Base-by-base conservation (phyloP, 2,797 vertebrate species). In the Buceros bicornis region DNA sequence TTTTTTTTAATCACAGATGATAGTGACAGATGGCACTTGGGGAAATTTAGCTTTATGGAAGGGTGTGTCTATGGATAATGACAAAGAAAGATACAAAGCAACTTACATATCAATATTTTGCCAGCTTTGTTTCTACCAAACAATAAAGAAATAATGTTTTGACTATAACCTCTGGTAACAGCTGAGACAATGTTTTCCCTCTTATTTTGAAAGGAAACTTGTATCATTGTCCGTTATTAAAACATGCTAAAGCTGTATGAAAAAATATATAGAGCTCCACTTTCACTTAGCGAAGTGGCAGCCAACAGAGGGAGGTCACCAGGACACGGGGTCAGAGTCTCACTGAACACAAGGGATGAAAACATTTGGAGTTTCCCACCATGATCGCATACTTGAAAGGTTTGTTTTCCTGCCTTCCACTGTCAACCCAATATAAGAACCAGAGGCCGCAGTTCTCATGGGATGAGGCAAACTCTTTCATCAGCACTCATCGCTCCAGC, bases 81-180 rank as follows among this genome's bases (percentile, higher is more conserved):
- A 95, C 94, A 91, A 92, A 92, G 71, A 80, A 62, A 93, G 72
- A 93, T 65, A 88, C 51, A 87, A 87, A 96, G 53, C 69, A 91
- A 87, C 87, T 73, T 71, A 42, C 91, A 89, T 84, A 89, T 93
- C 91, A 96, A 91, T 96, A 97, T 97, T 97, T 97, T 93, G 88
- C 91, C 88, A 96, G 80, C 56, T 92, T 95, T 93, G 31, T 95
- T 95, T 89, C 92, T 82, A 81, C 16, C 58, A 95, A 96, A 90
- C 14, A 42, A 95, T 85, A 88, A 92, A 91, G 76, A 89, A 96
- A 83, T 67, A 86, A 83, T 93, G 77, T 96, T 97, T 96, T 96
- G 91, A 90, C 94, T 97, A 37, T 83, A 96, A 89, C 85, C 80
- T 95, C 84, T 74, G 93, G 69, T 58, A 87, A 86, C 65, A 96